These are phyloP conservation scores for Andrena flavipes DNA, from an alignment of 2,888 invertebrate species.

Conservation along the genomic window DNA sequence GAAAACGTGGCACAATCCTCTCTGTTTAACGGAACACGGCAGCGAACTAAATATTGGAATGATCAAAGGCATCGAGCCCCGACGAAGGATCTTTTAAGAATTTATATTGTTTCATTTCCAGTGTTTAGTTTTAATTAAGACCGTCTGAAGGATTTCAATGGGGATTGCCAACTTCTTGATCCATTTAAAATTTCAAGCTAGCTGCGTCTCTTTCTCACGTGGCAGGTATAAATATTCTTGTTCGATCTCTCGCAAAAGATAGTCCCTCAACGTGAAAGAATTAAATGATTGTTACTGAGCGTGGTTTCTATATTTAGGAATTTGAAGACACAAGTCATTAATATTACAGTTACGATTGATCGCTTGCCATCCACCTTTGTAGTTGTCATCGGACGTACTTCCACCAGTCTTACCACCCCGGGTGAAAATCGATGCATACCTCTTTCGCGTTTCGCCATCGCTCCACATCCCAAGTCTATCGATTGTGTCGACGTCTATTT, in stretches of 20 bases:
- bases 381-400: constrained; percentile 4
- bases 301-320: neutral
- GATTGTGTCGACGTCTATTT: constrained; percentile 41
- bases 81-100: constrained; percentile 36
- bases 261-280: neutral
- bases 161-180: neutral
- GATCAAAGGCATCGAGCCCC: constrained; percentile 46
- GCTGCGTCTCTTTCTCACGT: neutral
- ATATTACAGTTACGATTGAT: neutral
- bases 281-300: neutral
- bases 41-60: constrained; percentile 39
- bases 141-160: neutral
- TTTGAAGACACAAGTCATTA: neutral
- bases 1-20: constrained; percentile 39
- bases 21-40: constrained; percentile 38
- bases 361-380: neutral
- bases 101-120: constrained; percentile 57
- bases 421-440: constrained; percentile 29
- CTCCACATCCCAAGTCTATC: constrained; percentile 40
- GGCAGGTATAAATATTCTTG: neutral
- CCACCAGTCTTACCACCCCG: neutral
- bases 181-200: constrained; percentile 8
- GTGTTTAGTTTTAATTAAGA: constrained; percentile 53
- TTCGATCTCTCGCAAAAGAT: neutral
- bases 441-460: constrained; percentile 19